Evolutionary conservation across 2,888 invertebrate species (phyloP), one percentile per base, ranked within the genome.

Genomic region (Dynastes hyllus): DNA sequence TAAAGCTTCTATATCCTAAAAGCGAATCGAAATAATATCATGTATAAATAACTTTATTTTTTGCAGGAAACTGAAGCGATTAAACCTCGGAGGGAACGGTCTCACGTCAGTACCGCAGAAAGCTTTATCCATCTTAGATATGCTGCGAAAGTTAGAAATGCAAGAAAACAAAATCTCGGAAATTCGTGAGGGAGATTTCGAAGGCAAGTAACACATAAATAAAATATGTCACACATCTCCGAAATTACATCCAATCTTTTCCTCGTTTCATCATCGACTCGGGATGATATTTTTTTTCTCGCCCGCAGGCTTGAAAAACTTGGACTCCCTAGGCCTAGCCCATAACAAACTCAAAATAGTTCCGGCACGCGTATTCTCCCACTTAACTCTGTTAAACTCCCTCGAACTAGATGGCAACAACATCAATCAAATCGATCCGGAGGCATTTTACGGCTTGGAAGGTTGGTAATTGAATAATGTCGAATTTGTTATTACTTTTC

Each of bases 381-480:
- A 96, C 88, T 90, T 97, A 84, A 92, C 92, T 29, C 92, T 94
- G 84, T 91, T 97, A 78, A 97, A 96, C 89, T 96, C 96, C 3
- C 90, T 97, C 86, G 97, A 97, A 90, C 90, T 97, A 84, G 97
- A 97, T 87, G 96, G 96, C 79, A 97, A 97, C 89, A 92, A 92
- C 85, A 97, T 97, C 83, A 92, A 91, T 83, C 91, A 92, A 84
- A 93, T 97, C 84, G 95, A 97, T 87, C 94, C 94, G 80, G 94
- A 95, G 83, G 97, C 97, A 37, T 97, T 97, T 87, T 92, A 92
- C 80, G 97, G 97, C 82, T 91, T 97, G 75, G 96, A 97, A 93
- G 96, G 97, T 96, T 90, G 90, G 88, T 73, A 73, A 73, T 73
- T 58, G 73, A 58, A 61, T 73, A 58, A 71, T 58, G 45, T 63